Evolutionary conservation across 2,113 vertebrate species (phyloP).

Genomic region (Pseudorectes ferrugineus): DNA sequence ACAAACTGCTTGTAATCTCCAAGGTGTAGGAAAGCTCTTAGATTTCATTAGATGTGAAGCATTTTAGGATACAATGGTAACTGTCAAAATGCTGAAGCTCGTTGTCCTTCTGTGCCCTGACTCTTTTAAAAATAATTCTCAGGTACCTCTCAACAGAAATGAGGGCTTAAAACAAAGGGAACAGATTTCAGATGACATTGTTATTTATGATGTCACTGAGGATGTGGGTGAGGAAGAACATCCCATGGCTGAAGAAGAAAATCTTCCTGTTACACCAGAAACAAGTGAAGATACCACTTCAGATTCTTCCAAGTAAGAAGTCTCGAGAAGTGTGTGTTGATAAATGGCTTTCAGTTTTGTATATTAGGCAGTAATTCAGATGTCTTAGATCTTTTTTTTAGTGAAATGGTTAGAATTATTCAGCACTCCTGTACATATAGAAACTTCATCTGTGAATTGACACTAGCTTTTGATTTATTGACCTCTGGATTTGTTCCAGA

Average conservation of each 20-base stretch:
- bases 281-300: slow-evolving; percentile 69
- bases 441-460: neutral
- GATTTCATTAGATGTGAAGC: neutral
- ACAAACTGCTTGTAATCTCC: neutral
- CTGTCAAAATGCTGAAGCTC: neutral
- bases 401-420: neutral
- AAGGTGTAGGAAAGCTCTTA: neutral
- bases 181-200: slow-evolving; percentile 86
- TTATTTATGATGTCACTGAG: slow-evolving; percentile 90
- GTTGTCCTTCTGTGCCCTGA: neutral
- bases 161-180: slow-evolving; percentile 80
- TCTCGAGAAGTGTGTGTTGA: neutral
- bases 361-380: neutral
- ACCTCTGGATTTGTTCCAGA: neutral
- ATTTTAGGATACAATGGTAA: neutral
- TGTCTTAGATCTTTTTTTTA: neutral
- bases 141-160: slow-evolving; percentile 75
- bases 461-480: neutral
- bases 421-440: neutral
- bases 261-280: slow-evolving; percentile 71
- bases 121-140: neutral
- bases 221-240: slow-evolving; percentile 68
- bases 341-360: neutral
- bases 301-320: slow-evolving; percentile 75
- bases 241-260: slow-evolving; percentile 71